Percentiles rank a stretch among this genome's conserved stretches.
phyloP scores from a whole-genome alignment of 2,113 vertebrate genomes.

The Connochaetes taurinus region DNA sequence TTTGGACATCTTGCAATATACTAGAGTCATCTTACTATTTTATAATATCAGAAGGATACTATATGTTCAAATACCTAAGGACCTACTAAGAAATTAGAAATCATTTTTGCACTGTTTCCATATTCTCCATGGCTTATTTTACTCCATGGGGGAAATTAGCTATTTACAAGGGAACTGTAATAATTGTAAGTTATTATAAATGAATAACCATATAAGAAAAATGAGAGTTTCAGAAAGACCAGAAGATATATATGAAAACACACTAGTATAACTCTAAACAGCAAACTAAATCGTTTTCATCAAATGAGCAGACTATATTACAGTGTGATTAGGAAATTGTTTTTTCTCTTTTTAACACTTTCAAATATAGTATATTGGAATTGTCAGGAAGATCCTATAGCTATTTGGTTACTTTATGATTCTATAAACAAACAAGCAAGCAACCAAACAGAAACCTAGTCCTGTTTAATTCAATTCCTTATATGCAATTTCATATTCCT shows the following conservation, averaged over 20 bases:
- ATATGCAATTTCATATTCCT: neutral
- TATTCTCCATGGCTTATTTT: neutral
- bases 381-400: neutral
- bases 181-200: neutral
- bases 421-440: neutral
- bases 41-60: neutral
- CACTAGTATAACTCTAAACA: neutral
- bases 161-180: neutral
- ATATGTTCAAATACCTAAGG: neutral
- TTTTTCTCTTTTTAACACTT: neutral
- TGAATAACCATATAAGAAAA: neutral
- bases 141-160: neutral
- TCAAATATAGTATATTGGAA: neutral
- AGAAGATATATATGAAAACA: neutral
- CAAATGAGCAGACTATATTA: neutral
- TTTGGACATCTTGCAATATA: neutral
- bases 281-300: neutral
- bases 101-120: rapidly evolving
- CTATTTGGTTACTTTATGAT: neutral
- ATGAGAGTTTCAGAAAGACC: neutral
- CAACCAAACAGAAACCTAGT: neutral
- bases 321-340: neutral
- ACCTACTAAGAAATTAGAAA: neutral
- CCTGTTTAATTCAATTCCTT: neutral
- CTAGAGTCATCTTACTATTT: neutral